A percentile compares a stretch with the other conserved stretches of the same genome.
phyloP scores from a whole-genome alignment of 1,140 invertebrate genomes.

The Kradibia gibbosae region DNA sequence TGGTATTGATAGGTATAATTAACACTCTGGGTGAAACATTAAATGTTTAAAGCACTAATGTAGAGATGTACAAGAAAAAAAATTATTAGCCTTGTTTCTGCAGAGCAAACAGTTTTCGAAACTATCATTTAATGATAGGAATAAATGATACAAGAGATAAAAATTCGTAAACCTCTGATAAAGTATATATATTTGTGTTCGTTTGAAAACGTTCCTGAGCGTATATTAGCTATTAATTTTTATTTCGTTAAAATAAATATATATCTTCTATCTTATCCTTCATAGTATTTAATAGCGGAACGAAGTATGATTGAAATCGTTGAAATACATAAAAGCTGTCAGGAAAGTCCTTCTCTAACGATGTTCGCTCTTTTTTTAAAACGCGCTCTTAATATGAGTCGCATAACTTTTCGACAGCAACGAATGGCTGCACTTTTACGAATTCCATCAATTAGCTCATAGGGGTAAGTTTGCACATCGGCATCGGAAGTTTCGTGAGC shows the following conservation, averaged over 20 bases:
- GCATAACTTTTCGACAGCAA: not conserved
- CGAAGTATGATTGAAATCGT: no score
- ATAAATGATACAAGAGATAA: no score
- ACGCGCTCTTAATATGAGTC: no score
- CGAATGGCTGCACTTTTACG: not conserved
- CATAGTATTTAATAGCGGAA: no score
- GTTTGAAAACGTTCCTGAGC: not conserved
- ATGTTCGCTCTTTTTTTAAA: no score
- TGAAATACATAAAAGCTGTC: no score
- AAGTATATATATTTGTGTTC: not conserved
- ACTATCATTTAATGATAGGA: no score
- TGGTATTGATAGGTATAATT: not conserved
- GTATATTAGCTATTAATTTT: no score
- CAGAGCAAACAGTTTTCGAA: not conserved
- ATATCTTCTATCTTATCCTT: no score
- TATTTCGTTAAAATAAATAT: no score
- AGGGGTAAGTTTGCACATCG: not conserved
- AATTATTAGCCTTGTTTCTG: not conserved
- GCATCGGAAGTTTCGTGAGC: not conserved
- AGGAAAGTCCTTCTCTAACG: no score
- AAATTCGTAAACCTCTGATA: no score
- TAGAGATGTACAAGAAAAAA: not conserved
- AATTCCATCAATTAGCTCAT: not conserved
- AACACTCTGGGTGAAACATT: not conserved
- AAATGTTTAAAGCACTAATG: not conserved